These are phyloP conservation scores for Plutomurus gul DNA, from an alignment of 1,140 invertebrate species.

Conservation along the genomic window DNA sequence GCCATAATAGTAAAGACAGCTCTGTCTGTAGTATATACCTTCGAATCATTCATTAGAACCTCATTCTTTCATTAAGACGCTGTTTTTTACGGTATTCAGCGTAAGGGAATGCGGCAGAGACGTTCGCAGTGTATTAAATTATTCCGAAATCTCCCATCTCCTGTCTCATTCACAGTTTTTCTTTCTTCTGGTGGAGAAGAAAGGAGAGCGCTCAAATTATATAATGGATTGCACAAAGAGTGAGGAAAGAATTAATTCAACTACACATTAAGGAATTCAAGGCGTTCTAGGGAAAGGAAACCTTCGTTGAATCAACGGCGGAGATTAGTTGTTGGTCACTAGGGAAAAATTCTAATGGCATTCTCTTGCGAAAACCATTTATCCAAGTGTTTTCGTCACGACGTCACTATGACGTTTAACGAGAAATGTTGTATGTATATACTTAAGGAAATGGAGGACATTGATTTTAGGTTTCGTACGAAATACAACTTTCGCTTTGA, in stretches of 20 bases:
- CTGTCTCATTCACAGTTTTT: background rate
- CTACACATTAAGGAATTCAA: background rate
- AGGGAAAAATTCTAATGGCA: background rate
- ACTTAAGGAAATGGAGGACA: no score
- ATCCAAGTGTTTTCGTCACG: background rate
- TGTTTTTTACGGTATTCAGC: no score
- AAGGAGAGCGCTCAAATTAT: background rate
- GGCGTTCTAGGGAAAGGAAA: background rate
- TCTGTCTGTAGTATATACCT: no score
- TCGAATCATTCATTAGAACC: no score
- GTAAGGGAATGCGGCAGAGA: no score
- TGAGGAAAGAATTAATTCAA: background rate
- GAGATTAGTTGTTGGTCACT: conserved; percentile 4
- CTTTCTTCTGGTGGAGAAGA: background rate
- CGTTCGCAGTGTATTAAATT: background rate
- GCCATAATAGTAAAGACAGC: no score
- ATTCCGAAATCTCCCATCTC: background rate
- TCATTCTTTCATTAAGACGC: no score
- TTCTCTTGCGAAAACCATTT: background rate
- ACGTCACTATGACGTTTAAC: no score
- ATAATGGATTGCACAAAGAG: background rate
- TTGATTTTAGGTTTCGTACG: no score
- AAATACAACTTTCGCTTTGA: no score
- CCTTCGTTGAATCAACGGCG: background rate
- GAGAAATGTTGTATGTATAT: no score